Percentiles rank a stretch among this genome's conserved stretches.
Evolutionary conservation across 2,797 vertebrate genomes (phyloP).

Genomic region (Taeniopygia guttata): DNA sequence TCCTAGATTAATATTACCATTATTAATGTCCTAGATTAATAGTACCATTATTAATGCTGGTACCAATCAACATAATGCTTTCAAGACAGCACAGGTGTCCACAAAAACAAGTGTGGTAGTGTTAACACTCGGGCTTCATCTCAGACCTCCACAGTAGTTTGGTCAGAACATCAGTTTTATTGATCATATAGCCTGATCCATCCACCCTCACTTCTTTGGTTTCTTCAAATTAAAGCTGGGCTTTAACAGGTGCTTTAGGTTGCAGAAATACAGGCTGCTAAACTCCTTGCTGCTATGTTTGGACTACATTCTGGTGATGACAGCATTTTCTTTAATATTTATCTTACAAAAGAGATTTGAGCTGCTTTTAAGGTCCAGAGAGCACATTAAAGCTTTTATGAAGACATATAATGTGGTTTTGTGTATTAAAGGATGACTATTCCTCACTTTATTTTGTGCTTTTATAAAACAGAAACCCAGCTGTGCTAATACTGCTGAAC

Average conservation of each 20-base stretch:
- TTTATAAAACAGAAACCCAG: background rate
- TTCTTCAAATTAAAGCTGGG: background rate
- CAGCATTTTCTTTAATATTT: background rate
- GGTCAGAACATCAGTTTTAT: background rate
- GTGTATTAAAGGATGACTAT: background rate
- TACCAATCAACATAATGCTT: background rate
- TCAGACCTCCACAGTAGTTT: background rate
- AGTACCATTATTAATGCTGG: background rate
- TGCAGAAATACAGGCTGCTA: background rate
- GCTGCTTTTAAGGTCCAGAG: background rate
- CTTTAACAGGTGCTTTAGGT: background rate
- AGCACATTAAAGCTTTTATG: background rate
- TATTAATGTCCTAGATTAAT: background rate
- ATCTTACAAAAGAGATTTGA: background rate
- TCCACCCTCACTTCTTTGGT: background rate
- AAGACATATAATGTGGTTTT: background rate
- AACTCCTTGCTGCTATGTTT: background rate
- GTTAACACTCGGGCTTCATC: background rate
- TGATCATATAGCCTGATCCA: background rate
- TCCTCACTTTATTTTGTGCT: background rate
- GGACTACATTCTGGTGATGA: background rate
- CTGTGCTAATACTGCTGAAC: constrained; percentile 17
- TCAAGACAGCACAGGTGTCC: background rate
- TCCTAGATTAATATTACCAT: background rate
- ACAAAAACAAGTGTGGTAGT: background rate